phyloP scores from a whole-genome alignment of 2,888 invertebrate species.

The Eupithecia exiguata region DNA sequence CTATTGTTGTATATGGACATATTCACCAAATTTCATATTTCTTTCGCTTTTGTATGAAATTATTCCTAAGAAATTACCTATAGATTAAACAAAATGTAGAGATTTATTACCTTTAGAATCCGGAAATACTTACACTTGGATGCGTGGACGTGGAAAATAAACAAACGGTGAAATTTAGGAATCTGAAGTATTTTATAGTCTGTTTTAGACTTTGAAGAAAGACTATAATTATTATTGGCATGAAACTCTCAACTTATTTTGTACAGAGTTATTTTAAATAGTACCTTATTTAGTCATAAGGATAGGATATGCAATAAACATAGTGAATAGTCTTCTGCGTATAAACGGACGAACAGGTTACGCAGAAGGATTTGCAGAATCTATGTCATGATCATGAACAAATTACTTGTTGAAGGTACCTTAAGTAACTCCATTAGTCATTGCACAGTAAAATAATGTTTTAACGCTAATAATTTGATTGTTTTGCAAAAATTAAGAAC shows the following conservation, averaged over 20 bases:
- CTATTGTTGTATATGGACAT: not conserved
- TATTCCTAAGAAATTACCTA: not conserved
- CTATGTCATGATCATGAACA: slow-evolving; percentile 80
- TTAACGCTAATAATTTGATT: not conserved
- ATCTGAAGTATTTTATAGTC: not conserved
- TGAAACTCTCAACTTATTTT: not conserved
- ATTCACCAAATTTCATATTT: not conserved
- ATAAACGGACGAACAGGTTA: slow-evolving; percentile 70
- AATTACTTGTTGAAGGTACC: slow-evolving; percentile 52
- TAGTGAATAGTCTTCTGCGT: slow-evolving; percentile 56
- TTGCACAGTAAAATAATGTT: slow-evolving; percentile 12
- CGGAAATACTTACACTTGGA: not conserved
- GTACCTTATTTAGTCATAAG: not conserved
- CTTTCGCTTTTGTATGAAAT: not conserved
- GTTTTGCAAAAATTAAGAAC: too few relatives aligned
- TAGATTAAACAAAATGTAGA: not conserved
- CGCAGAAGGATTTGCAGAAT: slow-evolving; percentile 71
- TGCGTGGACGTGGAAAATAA: not conserved
- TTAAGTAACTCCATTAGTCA: slow-evolving; percentile 57
- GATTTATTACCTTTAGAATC: not conserved
- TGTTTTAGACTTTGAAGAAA: not conserved
- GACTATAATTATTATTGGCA: not conserved
- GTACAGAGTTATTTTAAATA: not conserved
- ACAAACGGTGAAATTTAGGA: not conserved
- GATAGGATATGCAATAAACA: not conserved